Evolutionary conservation across 2,113 vertebrate species (phyloP).

Genomic region (Salvelinus sp.): DNA sequence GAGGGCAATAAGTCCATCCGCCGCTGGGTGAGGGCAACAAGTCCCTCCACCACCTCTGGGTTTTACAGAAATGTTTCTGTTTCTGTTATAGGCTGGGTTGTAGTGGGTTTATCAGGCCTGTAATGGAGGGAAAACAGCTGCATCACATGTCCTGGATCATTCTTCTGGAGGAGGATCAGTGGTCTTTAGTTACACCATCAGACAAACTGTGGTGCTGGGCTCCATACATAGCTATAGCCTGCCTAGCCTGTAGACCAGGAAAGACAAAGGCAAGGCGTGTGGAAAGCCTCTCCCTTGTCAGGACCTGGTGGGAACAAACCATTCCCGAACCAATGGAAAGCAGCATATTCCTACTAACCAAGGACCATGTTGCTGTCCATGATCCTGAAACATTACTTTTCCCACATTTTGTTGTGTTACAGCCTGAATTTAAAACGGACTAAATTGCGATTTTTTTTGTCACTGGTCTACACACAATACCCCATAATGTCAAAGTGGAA

Average conservation of each 20-base stretch:
- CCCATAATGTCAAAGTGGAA: too few relatives aligned
- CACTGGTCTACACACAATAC: too few relatives aligned
- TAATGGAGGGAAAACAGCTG: conserved; percentile 12
- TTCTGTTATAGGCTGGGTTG: conserved; percentile 43
- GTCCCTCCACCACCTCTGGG: conserved; percentile 13
- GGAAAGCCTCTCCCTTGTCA: too few relatives aligned
- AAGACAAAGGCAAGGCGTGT: too few relatives aligned
- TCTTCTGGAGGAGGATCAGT: conserved; percentile 44
- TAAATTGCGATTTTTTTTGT: too few relatives aligned
- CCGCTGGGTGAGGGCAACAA: conserved; percentile 31
- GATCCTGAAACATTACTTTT: too few relatives aligned
- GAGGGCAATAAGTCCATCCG: conserved; percentile 11
- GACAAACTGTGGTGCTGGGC: conserved; percentile 28
- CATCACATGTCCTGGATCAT: conserved; percentile 33
- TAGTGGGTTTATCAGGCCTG: neutral
- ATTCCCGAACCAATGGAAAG: neutral
- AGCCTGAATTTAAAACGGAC: too few relatives aligned
- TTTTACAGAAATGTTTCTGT: conserved; percentile 54
- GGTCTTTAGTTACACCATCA: conserved; percentile 26
- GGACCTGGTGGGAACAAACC: too few relatives aligned
- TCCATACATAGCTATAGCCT: neutral
- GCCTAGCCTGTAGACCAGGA: neutral
- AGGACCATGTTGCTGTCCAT: too few relatives aligned
- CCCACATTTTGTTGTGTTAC: too few relatives aligned
- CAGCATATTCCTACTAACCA: neutral